phyloP scores from a whole-genome alignment of 2,888 invertebrate species.

The Lasioglossum vierecki region DNA sequence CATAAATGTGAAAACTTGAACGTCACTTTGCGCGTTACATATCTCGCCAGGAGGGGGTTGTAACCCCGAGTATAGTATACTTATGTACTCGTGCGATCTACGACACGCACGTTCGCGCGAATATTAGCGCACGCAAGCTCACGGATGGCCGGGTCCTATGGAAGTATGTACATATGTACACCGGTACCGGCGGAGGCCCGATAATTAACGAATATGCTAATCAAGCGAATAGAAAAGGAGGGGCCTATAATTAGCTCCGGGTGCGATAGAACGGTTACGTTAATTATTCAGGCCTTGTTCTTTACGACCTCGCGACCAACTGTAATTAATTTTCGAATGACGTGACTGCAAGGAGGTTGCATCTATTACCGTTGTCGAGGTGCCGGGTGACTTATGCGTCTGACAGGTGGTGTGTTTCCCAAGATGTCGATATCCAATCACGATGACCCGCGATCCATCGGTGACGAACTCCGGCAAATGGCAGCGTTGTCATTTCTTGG shows the following conservation, averaged over 20 bases:
- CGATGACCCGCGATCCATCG: constrained; percentile 57
- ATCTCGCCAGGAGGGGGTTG: constrained; percentile 38
- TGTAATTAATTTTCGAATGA: constrained; percentile 80
- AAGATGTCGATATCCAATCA: constrained; percentile 67
- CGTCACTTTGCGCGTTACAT: constrained; percentile 38
- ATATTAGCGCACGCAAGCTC: constrained; percentile 70
- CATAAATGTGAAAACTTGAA: constrained; percentile 42
- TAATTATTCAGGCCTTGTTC: constrained; percentile 81
- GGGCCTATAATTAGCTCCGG: constrained; percentile 79
- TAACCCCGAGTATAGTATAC: constrained; percentile 22
- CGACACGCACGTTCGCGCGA: constrained; percentile 67
- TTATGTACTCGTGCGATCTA: constrained; percentile 45
- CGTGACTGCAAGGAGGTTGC: constrained; percentile 80
- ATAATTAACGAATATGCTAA: constrained; percentile 82
- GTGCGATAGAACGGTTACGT: constrained; percentile 77
- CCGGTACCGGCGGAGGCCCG: constrained; percentile 58
- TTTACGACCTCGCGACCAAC: constrained; percentile 72
- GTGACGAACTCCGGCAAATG: constrained; percentile 27
- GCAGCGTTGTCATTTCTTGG: constrained; percentile 14
- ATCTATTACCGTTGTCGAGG: constrained; percentile 75
- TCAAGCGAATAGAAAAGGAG: constrained; percentile 76
- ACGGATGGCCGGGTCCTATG: constrained; percentile 43
- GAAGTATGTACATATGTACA: constrained; percentile 46
- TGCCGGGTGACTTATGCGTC: constrained; percentile 71
- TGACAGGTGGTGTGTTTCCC: constrained; percentile 63